phyloP scores from a whole-genome alignment of 2,888 invertebrate species.

The Trachelus stipa region DNA sequence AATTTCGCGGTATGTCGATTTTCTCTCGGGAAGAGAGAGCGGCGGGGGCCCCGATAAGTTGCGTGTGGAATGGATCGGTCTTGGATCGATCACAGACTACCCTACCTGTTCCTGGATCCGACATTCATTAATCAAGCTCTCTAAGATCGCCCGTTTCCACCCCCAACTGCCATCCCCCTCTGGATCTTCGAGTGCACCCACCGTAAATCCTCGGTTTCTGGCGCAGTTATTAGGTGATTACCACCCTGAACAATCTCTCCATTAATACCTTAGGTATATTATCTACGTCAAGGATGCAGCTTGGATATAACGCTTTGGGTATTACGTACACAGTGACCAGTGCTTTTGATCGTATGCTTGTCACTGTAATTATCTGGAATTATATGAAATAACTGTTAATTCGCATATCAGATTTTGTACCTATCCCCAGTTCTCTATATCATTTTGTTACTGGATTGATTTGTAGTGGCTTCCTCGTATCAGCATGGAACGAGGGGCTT shows the following conservation, averaged over 20 bases:
- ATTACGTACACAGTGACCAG: not conserved
- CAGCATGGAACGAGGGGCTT: not conserved
- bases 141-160: conserved; percentile 1
- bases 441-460: not conserved
- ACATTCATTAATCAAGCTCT: conserved; percentile 11
- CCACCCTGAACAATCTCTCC: conserved; percentile 21
- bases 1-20: conserved; percentile 12
- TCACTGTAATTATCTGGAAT: not conserved
- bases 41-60: not conserved
- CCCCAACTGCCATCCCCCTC: not conserved
- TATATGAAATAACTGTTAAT: not conserved
- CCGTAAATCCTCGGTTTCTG: not conserved
- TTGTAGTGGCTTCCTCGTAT: not conserved
- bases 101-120: not conserved
- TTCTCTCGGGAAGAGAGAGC: not conserved
- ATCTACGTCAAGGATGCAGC: not conserved
- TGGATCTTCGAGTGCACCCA: not conserved
- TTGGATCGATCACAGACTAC: not conserved
- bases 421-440: not conserved
- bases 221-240: conserved; percentile 25
- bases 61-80: not conserved
- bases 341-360: not conserved
- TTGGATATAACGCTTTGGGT: not conserved
- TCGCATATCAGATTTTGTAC: not conserved
- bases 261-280: conserved; percentile 18